A percentile compares a stretch with the other conserved stretches of the same genome.
These are phyloP conservation scores for Erithacus rubecula DNA, from an alignment of 2,797 vertebrate genomes.

Conservation along the genomic window DNA sequence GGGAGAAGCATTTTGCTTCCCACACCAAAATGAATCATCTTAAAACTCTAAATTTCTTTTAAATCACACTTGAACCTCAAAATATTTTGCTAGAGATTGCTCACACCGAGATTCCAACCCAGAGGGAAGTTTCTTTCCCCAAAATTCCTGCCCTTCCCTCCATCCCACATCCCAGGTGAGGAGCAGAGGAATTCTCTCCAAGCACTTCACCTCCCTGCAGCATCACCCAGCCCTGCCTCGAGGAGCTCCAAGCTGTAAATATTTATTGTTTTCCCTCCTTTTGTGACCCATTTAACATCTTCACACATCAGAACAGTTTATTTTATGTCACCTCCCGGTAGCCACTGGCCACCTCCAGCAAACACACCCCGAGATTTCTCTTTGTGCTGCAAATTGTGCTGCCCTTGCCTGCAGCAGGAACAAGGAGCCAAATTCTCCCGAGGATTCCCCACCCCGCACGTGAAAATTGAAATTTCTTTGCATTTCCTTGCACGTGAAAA, in stretches of 20 bases:
- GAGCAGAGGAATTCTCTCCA: background rate
- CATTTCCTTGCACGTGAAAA: rapidly evolving
- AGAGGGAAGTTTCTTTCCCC: background rate
- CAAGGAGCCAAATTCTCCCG: background rate
- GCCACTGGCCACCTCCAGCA: background rate
- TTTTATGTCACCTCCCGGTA: no score
- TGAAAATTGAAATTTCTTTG: rapidly evolving
- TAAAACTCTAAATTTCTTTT: background rate
- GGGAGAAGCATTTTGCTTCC: background rate
- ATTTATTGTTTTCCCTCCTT: background rate
- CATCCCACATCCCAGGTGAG: background rate
- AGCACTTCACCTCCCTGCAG: rapidly evolving
- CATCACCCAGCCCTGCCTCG: background rate
- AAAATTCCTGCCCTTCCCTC: background rate
- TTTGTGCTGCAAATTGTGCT: background rate
- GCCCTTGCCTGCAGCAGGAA: background rate
- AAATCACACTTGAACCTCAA: background rate
- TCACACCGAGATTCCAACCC: background rate
- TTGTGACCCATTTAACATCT: background rate
- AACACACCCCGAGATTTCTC: background rate
- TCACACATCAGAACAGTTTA: background rate
- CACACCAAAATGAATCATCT: rapidly evolving
- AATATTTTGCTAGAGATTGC: background rate
- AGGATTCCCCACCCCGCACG: rapidly evolving
- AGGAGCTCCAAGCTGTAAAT: background rate